A percentile compares a stretch with the other conserved stretches of the same genome.
phyloP scores from a whole-genome alignment of 2,888 invertebrate species.

The Malthinus flaveolus region DNA sequence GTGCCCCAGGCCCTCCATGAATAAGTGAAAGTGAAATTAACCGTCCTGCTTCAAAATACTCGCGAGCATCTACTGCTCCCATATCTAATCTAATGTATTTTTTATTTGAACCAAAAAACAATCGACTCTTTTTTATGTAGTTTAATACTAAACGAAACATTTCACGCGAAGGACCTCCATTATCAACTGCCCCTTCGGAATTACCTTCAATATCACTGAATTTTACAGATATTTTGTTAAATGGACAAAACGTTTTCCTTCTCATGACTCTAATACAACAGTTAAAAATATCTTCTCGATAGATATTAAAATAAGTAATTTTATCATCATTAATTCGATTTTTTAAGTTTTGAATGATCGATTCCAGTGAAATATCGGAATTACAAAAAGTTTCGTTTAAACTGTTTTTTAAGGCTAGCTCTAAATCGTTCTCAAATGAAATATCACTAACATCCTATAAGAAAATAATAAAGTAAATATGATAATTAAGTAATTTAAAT shows the following conservation, averaged over 20 bases:
- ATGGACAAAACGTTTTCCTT: slow-evolving; percentile 1
- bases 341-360: no score
- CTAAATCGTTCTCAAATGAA: no score
- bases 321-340: background rate
- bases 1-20: slow-evolving; percentile 2
- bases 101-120: background rate
- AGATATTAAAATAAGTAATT: background rate
- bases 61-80: background rate
- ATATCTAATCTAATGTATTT: background rate
- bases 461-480: no score
- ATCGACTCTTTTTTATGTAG: background rate
- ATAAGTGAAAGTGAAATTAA: slow-evolving; percentile 2
- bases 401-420: no score
- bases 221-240: slow-evolving; percentile 8
- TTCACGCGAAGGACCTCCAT: slow-evolving; percentile 3
- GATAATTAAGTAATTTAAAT: no score
- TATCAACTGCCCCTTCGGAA: slow-evolving; percentile 11
- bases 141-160: slow-evolving; percentile 12
- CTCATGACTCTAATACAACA: background rate
- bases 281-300: background rate
- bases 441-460: no score
- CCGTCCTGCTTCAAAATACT: slow-evolving; percentile 7
- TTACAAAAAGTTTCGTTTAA: no score
- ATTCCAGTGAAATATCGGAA: no score
- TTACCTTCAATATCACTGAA: slow-evolving; percentile 3